phyloP scores from a whole-genome alignment of 2,888 invertebrate species.

The Poecilus cupreus region DNA sequence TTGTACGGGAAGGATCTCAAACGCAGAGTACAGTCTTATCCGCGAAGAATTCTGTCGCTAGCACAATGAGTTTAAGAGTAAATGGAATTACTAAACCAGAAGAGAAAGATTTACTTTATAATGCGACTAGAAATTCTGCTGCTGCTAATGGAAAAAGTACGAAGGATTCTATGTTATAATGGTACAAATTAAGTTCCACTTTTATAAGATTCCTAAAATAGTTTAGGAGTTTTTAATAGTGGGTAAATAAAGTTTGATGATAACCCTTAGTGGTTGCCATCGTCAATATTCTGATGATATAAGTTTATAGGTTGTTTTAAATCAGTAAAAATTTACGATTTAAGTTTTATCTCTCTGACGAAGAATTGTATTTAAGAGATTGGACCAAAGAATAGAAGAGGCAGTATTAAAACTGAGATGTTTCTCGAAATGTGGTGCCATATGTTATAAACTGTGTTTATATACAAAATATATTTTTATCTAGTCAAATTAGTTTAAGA shows the following conservation, averaged over 20 bases:
- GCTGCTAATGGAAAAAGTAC: not conserved
- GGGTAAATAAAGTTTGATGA: no score
- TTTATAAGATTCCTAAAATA: no score
- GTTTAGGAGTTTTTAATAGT: no score
- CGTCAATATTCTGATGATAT: no score
- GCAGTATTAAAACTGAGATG: no score
- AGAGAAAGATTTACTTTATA: conserved; percentile 28
- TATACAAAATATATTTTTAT: not conserved
- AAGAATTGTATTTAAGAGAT: not conserved
- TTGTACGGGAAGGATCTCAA: not conserved
- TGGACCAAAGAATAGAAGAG: not conserved
- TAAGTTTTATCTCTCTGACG: no score
- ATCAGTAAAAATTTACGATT: no score
- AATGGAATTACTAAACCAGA: conserved; percentile 21
- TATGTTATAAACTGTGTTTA: not conserved
- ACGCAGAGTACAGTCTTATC: conserved; percentile 30
- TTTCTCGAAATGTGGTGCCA: not conserved
- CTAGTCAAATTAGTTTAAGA: not conserved
- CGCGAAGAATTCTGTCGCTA: conserved; percentile 5
- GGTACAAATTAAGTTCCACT: no score
- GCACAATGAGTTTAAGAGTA: conserved; percentile 33
- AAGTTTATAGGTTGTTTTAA: no score
- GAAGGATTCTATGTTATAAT: not conserved
- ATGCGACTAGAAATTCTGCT: not conserved
- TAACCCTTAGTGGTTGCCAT: no score